Evolutionary conservation across 1,140 invertebrate species (phyloP), one percentile per base, ranked within the genome.

Genomic region (Pseudomyrmex flavicornis): DNA sequence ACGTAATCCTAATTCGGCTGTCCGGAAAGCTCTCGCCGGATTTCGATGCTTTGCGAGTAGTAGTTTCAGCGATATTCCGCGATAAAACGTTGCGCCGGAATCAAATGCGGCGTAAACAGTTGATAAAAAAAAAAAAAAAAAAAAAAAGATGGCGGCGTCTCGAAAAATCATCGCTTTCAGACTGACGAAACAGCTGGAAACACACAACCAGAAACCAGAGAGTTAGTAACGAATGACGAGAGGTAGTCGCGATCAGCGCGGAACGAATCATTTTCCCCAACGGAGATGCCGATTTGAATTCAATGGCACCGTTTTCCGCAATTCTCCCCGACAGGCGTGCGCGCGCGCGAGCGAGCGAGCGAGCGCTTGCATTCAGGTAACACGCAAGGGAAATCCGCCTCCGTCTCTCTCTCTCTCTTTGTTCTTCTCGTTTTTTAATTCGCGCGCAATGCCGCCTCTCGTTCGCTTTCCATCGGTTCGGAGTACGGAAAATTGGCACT

Each of bases 1-100:
- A 90, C 89, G 87, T 93, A 93, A 93, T 93, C 89, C 90, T 91
- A 90, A 92, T 92, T 91, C 90, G 89, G 89, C 82, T 82, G 86
- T 83, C 35, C 65, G 72, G 46, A 86, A 89, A 86, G 86, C 90
- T 87, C 72, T 54, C 87, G 76, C 66, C 85, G 89, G 86, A 91
- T 91, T 89, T 88, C 76, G 72, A 88, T 89, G 61, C 65, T 61
- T 66, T 63, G 75, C 52, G 75, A 58, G 35, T 35, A 35, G 35
- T 3, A 26, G 59, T 82, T 82, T 82, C 69, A 74, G 69, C 79
- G 79, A 70, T 59, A 35, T 35, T 35, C 35, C 0, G 35, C 35
- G 79, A 52, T 59, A 59, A 79, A 69, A 50, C 65, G 44, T 20
- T 7, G 44, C 22, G 12, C 54, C 48, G 44, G 50, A 48, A 12